Conservation (phyloP, 2,888 invertebrate genomes). For the Eupsilia transversa region DNA sequence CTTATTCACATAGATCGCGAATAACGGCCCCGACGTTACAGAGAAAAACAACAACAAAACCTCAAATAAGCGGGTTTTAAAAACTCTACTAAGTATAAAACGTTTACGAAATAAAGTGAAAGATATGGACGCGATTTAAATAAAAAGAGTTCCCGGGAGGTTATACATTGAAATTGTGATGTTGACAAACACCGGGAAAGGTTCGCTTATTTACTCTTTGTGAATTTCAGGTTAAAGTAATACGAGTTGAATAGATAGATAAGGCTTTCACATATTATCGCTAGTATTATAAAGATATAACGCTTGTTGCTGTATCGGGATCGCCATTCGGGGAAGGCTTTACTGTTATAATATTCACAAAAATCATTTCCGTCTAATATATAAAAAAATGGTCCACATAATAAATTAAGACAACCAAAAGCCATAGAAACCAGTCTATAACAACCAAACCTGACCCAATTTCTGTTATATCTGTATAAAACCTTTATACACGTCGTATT, state of each 20-base stretch:
- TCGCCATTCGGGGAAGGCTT: background rate
- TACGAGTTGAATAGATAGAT: constrained; percentile 12
- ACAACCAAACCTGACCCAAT: constrained; percentile 20
- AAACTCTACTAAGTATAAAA: constrained; percentile 37
- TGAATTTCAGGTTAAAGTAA: constrained; percentile 21
- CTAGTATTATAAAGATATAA: constrained; percentile 15
- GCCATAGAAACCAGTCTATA: background rate
- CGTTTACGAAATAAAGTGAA: constrained; percentile 48
- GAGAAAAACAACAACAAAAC: constrained; percentile 56
- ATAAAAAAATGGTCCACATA: no score
- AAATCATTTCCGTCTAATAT: background rate
- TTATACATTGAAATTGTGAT: constrained; percentile 48
- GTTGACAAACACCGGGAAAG: constrained; percentile 20
- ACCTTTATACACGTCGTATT: constrained; percentile 25
- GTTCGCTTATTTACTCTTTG: constrained; percentile 13
- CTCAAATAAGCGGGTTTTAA: constrained; percentile 52
- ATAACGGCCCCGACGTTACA: constrained; percentile 50
- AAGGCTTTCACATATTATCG: background rate
- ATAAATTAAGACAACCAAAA: constrained; percentile 10
- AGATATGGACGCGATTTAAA: constrained; percentile 46
- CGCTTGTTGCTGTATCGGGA: background rate
- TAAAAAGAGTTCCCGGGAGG: constrained; percentile 48
- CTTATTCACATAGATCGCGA: constrained; percentile 60
- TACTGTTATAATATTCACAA: background rate
- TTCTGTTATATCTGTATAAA: constrained; percentile 15